Evolutionary conservation across 2,797 vertebrate genomes (phyloP).

Genomic region (Pangasius sanitwongsei): DNA sequence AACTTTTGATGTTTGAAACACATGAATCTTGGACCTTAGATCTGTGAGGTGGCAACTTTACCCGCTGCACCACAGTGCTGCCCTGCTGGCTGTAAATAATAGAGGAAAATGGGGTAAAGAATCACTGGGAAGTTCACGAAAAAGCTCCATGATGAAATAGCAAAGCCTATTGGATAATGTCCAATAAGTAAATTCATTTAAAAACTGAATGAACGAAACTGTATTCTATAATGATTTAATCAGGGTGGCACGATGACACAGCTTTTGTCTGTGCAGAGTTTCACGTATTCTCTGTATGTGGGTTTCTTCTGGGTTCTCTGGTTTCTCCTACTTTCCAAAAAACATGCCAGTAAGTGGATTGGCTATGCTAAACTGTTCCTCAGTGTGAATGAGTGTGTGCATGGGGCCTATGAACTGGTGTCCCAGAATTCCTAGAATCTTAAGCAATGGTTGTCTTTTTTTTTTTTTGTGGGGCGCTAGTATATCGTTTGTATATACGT

Average conservation of each 20-base stretch:
- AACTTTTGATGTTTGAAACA: neutral
- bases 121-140: neutral
- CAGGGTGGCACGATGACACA: neutral
- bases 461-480: too few species aligned
- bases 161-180: neutral
- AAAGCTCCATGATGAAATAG: neutral
- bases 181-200: neutral
- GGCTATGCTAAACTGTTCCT: neutral
- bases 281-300: neutral
- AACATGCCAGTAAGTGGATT: neutral
- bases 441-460: neutral
- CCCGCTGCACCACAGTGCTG: neutral
- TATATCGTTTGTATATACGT: neutral
- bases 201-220: neutral
- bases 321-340: neutral
- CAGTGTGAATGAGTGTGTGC: neutral
- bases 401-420: neutral
- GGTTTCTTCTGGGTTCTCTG: neutral
- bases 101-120: neutral
- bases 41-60: conserved; percentile 4
- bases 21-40: neutral
- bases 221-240: neutral
- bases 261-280: neutral
- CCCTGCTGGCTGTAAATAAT: neutral
- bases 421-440: neutral